These are phyloP conservation scores for Pristionchus exspectatus DNA, from an alignment of 2,888 invertebrate species.

Conservation along the genomic window DNA sequence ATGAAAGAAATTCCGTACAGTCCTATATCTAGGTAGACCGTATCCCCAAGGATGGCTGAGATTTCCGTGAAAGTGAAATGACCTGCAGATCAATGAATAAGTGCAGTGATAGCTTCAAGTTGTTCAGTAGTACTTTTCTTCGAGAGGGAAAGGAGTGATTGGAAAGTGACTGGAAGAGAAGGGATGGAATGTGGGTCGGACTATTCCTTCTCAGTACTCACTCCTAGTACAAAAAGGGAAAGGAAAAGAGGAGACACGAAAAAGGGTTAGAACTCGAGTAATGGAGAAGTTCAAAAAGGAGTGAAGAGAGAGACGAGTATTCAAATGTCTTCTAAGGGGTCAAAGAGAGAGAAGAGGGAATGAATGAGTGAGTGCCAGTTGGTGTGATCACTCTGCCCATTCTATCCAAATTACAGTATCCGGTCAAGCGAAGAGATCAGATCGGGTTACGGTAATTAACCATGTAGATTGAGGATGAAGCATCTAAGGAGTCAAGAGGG, in stretches of 20 bases:
- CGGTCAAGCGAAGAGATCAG: constrained; percentile 7
- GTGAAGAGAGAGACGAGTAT: not conserved
- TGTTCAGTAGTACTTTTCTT: not conserved
- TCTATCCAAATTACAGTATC: constrained; percentile 28
- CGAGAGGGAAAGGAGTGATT: constrained; percentile 40
- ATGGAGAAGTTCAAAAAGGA: not conserved
- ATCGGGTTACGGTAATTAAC: constrained; percentile 51
- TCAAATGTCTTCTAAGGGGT: not conserved
- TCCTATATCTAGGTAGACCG: not conserved
- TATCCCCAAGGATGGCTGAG: not conserved
- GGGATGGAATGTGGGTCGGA: constrained; percentile 16
- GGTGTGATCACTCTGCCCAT: constrained; percentile 19
- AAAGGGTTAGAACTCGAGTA: not conserved
- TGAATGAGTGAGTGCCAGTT: constrained; percentile 19
- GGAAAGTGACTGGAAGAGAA: constrained; percentile 27
- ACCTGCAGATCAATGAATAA: too few species aligned
- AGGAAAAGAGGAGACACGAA: not conserved
- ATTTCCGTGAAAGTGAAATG: too few species aligned
- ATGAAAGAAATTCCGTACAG: not conserved
- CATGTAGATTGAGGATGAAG: constrained; percentile 25
- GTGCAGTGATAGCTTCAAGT: too few species aligned
- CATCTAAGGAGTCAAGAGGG: constrained; percentile 32
- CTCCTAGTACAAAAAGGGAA: constrained; percentile 20
- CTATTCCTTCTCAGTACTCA: constrained; percentile 25
- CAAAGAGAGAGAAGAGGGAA: not conserved